Conservation (phyloP, 2,113 vertebrate species). For the Megaceryle torquata region DNA sequence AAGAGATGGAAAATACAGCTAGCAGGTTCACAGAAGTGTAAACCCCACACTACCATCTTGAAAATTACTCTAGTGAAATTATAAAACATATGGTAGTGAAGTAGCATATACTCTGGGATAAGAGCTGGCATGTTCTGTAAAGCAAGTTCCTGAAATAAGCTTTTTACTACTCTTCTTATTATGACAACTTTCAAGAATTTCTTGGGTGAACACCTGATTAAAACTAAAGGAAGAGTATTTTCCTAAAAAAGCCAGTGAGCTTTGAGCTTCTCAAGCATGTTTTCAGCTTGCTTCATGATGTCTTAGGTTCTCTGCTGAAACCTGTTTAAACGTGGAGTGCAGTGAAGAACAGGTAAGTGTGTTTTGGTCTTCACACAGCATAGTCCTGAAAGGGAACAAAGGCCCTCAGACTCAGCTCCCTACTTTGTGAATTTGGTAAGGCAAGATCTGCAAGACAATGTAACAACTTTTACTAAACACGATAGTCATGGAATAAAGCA, state of each 20-base stretch:
- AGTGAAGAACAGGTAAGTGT: neutral
- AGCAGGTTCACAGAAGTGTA: conserved; percentile 45
- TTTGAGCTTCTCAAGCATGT: neutral
- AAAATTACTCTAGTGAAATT: conserved; percentile 37
- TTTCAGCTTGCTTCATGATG: neutral
- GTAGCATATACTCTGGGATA: neutral
- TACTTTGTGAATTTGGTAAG: neutral
- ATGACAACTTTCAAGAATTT: neutral
- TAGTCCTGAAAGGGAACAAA: neutral
- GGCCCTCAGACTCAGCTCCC: neutral
- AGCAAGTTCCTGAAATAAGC: conserved; percentile 3
- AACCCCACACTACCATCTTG: conserved; percentile 1
- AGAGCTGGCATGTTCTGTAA: neutral
- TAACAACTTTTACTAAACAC: neutral
- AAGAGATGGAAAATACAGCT: conserved; percentile 24
- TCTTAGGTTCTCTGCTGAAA: neutral
- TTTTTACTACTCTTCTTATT: neutral
- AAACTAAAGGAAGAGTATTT: neutral
- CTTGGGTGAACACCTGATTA: neutral
- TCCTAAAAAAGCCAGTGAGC: neutral
- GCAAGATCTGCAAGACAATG: neutral
- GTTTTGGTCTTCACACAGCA: neutral
- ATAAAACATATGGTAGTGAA: conserved; percentile 28
- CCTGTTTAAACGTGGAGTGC: neutral
- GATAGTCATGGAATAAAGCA: neutral